Evolutionary conservation across 1,140 invertebrate species (phyloP).

Genomic region (Drosophila sproati): DNA sequence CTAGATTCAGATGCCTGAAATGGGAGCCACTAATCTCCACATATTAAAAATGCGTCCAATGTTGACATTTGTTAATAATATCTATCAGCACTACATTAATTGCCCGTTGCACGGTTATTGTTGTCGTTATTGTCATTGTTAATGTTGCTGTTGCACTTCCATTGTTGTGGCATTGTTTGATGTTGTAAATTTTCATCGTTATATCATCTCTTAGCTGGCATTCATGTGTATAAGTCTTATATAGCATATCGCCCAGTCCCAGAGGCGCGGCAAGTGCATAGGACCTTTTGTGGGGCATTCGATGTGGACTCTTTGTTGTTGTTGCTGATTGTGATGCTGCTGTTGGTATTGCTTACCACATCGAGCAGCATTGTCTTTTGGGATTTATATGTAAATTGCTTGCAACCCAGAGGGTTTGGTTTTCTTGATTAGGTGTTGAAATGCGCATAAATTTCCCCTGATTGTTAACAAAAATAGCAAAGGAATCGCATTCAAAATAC

Average conservation of each 20-base stretch:
- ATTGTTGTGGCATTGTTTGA: slow-evolving; percentile 32
- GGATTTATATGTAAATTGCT: slow-evolving; percentile 52
- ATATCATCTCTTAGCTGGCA: slow-evolving; percentile 58
- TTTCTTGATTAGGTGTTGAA: slow-evolving; percentile 47
- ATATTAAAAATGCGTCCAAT: slow-evolving; percentile 53
- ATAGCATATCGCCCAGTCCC: background rate
- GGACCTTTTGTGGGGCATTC: slow-evolving; percentile 52
- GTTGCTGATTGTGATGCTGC: slow-evolving; percentile 10
- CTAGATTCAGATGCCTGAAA: slow-evolving; percentile 5
- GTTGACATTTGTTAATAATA: slow-evolving; percentile 71
- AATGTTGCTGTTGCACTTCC: background rate
- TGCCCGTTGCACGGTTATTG: slow-evolving; percentile 54
- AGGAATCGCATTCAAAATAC: background rate
- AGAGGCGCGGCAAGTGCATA: slow-evolving; percentile 64
- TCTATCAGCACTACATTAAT: slow-evolving; percentile 42
- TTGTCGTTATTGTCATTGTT: background rate
- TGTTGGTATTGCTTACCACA: slow-evolving; percentile 48
- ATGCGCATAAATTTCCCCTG: slow-evolving; percentile 22
- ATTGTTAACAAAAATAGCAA: slow-evolving; percentile 1
- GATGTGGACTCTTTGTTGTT: slow-evolving; percentile 36
- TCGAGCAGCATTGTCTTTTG: slow-evolving; percentile 49
- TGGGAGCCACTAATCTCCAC: slow-evolving; percentile 36
- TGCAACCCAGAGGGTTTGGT: background rate
- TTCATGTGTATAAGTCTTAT: slow-evolving; percentile 26
- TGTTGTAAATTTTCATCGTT: slow-evolving; percentile 39